Base-by-base conservation (phyloP, 1,140 invertebrate genomes). In the Rhopalosiphum maidis region DNA sequence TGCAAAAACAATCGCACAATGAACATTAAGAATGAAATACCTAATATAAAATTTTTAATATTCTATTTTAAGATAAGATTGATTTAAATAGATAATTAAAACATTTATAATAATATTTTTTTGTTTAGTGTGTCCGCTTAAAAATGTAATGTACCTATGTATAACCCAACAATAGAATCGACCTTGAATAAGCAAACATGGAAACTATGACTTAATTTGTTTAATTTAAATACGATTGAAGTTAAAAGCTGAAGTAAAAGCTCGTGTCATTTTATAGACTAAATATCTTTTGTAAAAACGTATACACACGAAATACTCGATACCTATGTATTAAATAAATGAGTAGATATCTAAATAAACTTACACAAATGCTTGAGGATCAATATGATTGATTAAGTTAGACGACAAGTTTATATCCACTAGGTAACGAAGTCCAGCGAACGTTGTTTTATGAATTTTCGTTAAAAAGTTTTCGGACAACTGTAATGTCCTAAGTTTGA, bases 311-410 rank as follows among this genome's bases (percentile, higher is more conserved):
- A 22, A 43, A 41, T 41, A n/a, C 15, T n/a, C 6, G 5, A 18
- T n/a, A 68, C 4, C 9, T 60, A 85, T 22, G 35, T 25, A 37
- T 37, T 30, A 30, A 60, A 30, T 30, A 60, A 30, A 21, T 4
- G 55, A 9, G 0, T 30, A 60, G 46, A 6, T 90, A 55, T 30
- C 35, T 11, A 85, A n/a, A 55, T 94, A 43, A 90, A 96, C 96
- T 96, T 95, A 97, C 97, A 96, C 95, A 94, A 97, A 97, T 0
- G 96, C 95, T 94, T 97, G 96, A 0, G 96, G 96, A 94, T 97
- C 97, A 4, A 97, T 95, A 48, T 95, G 95, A 37, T 95, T 96
- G 93, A 97, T 97, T 46, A 95, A 95, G 94, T 97, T 97, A 1
- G 95, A 96, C 0, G 97, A 97, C 93, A 97, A 96, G 94, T 97